Evolutionary conservation across 2,888 invertebrate species (phyloP), one percentile per base, ranked within the genome.

Genomic region (Ditylenchus weischeri): DNA sequence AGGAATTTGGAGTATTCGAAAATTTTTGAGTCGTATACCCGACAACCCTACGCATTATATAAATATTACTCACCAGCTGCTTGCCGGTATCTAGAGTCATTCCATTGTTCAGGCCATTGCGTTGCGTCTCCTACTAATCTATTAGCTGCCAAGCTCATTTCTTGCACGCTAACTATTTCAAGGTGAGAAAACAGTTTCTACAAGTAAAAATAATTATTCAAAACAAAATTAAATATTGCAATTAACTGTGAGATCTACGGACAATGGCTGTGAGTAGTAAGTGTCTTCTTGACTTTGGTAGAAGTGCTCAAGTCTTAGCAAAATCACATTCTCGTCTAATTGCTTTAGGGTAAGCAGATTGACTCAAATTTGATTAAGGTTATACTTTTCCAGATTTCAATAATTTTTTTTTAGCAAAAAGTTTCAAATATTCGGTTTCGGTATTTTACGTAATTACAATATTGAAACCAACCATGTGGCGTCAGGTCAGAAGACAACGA

Each of bases 241-340:
- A 65, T 19, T 47, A 5, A 64, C 38, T 18, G 3, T 35, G 35
- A 50, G 35, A 19, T 35, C 10, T 23, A 21, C 38, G n/a, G 54
- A 54, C n/a, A 65, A 66, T 7, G 51, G 74, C 57, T 81, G 76
- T 1, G 86, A 76, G 6, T 23, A 83, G 70, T 0, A 67, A 66
- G 73, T 63, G 69, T 83, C 82, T 70, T 85, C 84, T 23, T 74
- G 75, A 57, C 74, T 73, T 65, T 80, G 72, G 63, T 69, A 85
- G 69, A 83, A 73, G 72, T 85, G 84, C 72, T 85, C 85, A 48
- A 85, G 75, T 63, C 85, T 76, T 15, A 85, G 69, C 23, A 86
- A 78, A 57, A 81, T 75, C 5, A 72, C 75, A 57, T 71, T 72
- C 6, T 68, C 70, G 7, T 71, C 68, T 76, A 80, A 82, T 64